Conservation (phyloP, 1,140 invertebrate species). For the Idris sp. region DNA sequence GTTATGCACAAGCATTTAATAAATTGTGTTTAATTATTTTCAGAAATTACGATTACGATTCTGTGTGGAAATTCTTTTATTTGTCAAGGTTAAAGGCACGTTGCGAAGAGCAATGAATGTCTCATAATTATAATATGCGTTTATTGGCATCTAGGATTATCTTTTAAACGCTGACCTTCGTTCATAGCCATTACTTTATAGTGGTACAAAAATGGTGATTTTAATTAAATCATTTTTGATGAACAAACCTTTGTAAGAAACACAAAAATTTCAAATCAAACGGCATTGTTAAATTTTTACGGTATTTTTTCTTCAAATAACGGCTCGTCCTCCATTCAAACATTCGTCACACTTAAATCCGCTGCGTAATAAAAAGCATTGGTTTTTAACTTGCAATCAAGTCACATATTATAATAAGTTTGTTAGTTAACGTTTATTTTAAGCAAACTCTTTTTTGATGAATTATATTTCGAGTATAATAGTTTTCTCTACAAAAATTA, state of each 20-base stretch:
- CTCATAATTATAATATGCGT: constrained; percentile 17
- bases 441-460: no score
- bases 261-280: constrained; percentile 1
- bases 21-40: constrained; percentile 33
- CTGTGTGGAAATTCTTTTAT: constrained; percentile 29
- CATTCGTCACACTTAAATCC: constrained; percentile 41
- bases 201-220: no score
- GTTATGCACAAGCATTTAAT: constrained; percentile 21
- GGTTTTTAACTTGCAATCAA: constrained; percentile 25
- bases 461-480: no score
- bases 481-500: no score
- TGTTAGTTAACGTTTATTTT: no score
- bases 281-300: constrained; percentile 27
- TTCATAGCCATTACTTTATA: no score
- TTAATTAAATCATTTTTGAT: neutral
- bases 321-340: constrained; percentile 53
- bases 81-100: constrained; percentile 28
- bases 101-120: constrained; percentile 13
- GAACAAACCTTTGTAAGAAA: neutral
- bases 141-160: constrained; percentile 6
- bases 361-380: constrained; percentile 43
- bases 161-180: neutral
- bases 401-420: neutral
- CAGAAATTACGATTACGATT: constrained; percentile 47
- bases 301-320: constrained; percentile 46